Conservation (phyloP, 2,113 vertebrate species). For the Callocephalon fimbriatum region DNA sequence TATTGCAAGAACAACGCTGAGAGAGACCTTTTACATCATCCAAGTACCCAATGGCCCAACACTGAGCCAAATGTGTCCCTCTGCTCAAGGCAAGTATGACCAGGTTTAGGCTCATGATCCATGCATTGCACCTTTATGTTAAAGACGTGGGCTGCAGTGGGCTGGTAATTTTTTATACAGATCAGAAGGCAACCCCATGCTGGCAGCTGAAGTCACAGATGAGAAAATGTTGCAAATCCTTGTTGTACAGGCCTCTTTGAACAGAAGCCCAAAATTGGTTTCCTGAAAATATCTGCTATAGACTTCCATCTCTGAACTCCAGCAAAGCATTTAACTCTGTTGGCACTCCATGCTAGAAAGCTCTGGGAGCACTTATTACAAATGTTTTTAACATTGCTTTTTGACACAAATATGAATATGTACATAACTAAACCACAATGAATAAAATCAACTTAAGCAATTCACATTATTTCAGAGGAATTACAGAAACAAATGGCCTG, state of each 20-base stretch:
- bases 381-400: background rate
- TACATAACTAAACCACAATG: constrained; percentile 39
- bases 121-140: background rate
- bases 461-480: background rate
- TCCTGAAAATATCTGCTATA: constrained; percentile 23
- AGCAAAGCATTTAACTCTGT: background rate
- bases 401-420: constrained; percentile 14
- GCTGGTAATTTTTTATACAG: background rate
- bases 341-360: background rate
- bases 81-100: background rate
- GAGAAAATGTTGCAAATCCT: background rate
- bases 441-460: constrained; percentile 13
- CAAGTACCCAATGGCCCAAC: background rate
- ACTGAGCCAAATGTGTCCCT: background rate
- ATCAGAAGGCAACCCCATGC: background rate
- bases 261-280: background rate
- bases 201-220: background rate
- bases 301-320: background rate
- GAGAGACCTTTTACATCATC: background rate
- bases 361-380: background rate
- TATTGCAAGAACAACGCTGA: background rate
- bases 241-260: background rate
- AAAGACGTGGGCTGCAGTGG: background rate
- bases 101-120: background rate
- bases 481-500: constrained; percentile 1